Percentiles rank a stretch among this genome's conserved stretches.
These are phyloP conservation scores for Octonoba sinensis DNA, from an alignment of 2,888 invertebrate species.

Conservation along the genomic window DNA sequence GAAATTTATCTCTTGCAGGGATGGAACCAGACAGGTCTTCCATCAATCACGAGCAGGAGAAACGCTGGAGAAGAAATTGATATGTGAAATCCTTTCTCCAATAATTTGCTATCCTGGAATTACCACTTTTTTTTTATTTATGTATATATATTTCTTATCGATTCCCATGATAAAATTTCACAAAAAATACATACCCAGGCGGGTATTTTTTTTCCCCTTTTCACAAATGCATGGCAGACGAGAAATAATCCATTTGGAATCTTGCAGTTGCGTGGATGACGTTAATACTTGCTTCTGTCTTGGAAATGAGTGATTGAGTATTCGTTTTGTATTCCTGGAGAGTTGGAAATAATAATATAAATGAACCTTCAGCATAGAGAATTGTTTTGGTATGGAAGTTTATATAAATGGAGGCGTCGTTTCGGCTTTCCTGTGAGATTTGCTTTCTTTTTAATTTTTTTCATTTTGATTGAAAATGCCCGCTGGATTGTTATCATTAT, in stretches of 20 bases:
- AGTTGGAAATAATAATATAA: not conserved
- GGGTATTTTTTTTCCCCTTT: constrained; percentile 12
- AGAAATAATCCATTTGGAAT: constrained; percentile 37
- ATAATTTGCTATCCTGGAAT: constrained; percentile 38
- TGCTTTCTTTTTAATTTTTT: too few species aligned
- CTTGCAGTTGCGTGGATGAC: constrained; percentile 36
- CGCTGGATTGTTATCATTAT: too few species aligned
- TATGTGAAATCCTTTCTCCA: constrained; percentile 51
- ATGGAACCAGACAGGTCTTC: constrained; percentile 10
- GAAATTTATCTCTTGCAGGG: too few species aligned
- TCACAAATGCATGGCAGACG: not conserved
- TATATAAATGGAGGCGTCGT: too few species aligned
- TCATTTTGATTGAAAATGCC: too few species aligned
- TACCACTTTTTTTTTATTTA: constrained; percentile 5
- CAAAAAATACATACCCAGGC: too few species aligned
- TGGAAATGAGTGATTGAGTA: constrained; percentile 32
- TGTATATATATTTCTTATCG: too few species aligned
- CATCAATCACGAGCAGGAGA: constrained; percentile 42
- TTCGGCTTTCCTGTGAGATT: too few species aligned
- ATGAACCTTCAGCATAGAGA: not conserved
- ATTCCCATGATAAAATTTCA: constrained; percentile 16
- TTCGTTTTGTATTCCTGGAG: not conserved
- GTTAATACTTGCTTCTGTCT: constrained; percentile 47
- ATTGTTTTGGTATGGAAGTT: too few species aligned
- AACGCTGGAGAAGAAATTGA: constrained; percentile 44